Conservation (phyloP, 2,888 invertebrate species). For the Epistrophe eligans region DNA sequence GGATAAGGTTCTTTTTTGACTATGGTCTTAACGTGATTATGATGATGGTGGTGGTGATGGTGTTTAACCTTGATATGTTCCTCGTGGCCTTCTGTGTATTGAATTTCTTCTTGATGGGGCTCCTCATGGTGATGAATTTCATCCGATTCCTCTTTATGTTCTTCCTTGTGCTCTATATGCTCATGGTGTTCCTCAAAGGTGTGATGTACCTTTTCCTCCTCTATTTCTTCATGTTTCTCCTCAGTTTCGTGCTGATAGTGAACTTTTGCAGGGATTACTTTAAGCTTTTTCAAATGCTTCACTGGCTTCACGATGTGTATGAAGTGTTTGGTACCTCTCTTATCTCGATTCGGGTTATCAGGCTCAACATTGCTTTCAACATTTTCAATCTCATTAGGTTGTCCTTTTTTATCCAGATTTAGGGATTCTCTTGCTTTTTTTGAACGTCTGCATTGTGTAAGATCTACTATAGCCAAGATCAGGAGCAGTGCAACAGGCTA, state of each 20-base stretch:
- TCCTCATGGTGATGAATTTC: conserved; percentile 63
- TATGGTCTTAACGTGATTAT: conserved; percentile 87
- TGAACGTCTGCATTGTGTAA: conserved; percentile 50
- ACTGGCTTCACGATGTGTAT: conserved; percentile 78
- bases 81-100: conserved; percentile 68
- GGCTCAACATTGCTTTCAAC: not conserved
- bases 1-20: conserved; percentile 85
- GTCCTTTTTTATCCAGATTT: conserved; percentile 30
- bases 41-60: conserved; percentile 88
- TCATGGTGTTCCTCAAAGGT: conserved; percentile 82
- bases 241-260: conserved; percentile 71
- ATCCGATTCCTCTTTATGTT: conserved; percentile 61
- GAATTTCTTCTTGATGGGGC: conserved; percentile 57
- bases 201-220: conserved; percentile 79
- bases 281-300: conserved; percentile 77
- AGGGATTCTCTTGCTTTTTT: conserved; percentile 63
- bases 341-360: conserved; percentile 77
- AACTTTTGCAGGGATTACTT: conserved; percentile 63
- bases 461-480: conserved; percentile 45
- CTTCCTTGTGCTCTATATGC: conserved; percentile 78
- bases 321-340: conserved; percentile 78
- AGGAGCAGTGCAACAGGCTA: conserved; percentile 61
- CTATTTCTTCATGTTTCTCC: conserved; percentile 58
- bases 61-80: conserved; percentile 84
- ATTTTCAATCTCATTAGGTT: not conserved